Conservation (phyloP, 2,888 invertebrate genomes). For the Desoria tigrina region DNA sequence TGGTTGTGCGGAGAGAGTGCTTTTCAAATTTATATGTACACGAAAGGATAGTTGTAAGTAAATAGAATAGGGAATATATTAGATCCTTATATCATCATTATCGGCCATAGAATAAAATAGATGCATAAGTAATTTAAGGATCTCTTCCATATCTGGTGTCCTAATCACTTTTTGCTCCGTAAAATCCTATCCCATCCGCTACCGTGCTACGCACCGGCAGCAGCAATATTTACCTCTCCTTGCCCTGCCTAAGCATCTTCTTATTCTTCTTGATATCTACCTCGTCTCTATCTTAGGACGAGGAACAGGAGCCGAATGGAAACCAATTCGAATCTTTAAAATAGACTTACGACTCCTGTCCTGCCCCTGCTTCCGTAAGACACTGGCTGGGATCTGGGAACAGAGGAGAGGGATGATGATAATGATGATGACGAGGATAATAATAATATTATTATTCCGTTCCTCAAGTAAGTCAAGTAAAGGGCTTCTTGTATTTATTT, state of each 20-base stretch:
- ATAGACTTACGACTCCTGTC: neutral
- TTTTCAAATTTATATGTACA: neutral
- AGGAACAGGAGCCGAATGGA: too few relatives aligned
- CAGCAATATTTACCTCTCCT: neutral
- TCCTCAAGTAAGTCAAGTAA: slow-evolving; percentile 4
- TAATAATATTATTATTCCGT: neutral
- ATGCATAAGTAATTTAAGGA: slow-evolving; percentile 2
- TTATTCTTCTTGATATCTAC: slow-evolving; percentile 3
- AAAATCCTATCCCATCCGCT: slow-evolving; percentile 8
- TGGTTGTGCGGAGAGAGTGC: neutral
- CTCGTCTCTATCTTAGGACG: neutral
- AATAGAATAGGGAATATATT: neutral
- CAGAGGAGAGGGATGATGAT: too few relatives aligned
- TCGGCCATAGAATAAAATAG: neutral
- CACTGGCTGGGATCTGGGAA: neutral
- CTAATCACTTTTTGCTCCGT: slow-evolving; percentile 3
- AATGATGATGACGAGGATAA: neutral
- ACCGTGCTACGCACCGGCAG: slow-evolving; percentile 11
- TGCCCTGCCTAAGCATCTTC: neutral
- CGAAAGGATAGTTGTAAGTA: neutral
- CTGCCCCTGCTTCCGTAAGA: neutral
- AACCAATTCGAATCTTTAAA: neutral
- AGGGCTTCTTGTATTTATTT: slow-evolving; percentile 5
- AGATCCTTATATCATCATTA: neutral
- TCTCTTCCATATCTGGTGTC: neutral